Evolutionary conservation across 2,888 invertebrate genomes (phyloP).

Genomic region (Trissolcus japonicus): DNA sequence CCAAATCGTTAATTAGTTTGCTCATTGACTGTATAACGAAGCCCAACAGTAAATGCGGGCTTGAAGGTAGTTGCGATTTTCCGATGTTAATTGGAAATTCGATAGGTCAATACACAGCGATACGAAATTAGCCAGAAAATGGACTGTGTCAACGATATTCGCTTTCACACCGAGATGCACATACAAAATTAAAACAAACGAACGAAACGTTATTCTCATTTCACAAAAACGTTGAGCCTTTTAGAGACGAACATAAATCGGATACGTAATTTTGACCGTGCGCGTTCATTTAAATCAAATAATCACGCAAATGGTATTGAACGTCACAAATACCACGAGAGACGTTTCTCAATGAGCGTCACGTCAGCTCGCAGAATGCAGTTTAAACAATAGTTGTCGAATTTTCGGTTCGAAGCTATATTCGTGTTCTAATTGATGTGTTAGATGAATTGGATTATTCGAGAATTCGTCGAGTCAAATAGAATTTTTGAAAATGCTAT

Average conservation of each 20-base stretch:
- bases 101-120: conserved; percentile 54
- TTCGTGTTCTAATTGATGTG: no score
- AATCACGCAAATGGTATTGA: conserved; percentile 32
- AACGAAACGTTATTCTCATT: conserved; percentile 44
- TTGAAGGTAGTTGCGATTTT: conserved; percentile 57
- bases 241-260: conserved; percentile 39
- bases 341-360: conserved; percentile 20
- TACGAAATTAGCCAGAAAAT: conserved; percentile 56
- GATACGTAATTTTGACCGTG: conserved; percentile 43
- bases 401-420: conserved; percentile 3
- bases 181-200: conserved; percentile 53
- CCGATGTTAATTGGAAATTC: conserved; percentile 56
- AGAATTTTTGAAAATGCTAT: no score
- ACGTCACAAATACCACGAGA: conserved; percentile 31
- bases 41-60: conserved; percentile 57
- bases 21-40: conserved; percentile 64
- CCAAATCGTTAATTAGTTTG: conserved; percentile 68
- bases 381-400: conserved; percentile 28
- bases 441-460: no score
- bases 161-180: conserved; percentile 50
- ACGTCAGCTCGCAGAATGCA: conserved; percentile 14
- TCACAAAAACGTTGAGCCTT: conserved; percentile 35
- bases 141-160: conserved; percentile 49
- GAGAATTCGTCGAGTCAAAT: no score
- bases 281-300: conserved; percentile 53